Conservation (phyloP, 2,113 vertebrate species). For the Upupa epops region DNA sequence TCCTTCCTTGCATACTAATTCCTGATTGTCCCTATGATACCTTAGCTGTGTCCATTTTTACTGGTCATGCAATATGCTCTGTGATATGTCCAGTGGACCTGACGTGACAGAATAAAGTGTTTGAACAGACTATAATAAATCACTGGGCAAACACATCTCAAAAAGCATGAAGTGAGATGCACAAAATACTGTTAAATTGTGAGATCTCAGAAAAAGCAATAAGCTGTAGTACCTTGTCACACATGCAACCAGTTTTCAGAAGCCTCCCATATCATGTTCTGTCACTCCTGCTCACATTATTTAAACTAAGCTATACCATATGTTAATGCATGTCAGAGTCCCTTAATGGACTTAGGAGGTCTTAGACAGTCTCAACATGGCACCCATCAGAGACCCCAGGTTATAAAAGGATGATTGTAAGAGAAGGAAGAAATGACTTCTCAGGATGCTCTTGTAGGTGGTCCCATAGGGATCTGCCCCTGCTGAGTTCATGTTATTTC, state of each 20-base stretch:
- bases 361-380: background rate
- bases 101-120: background rate
- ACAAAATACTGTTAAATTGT: background rate
- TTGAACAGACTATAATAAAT: background rate
- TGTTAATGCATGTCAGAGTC: background rate
- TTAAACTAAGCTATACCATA: background rate
- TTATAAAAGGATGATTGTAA: background rate
- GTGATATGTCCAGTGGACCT: fast-evolving
- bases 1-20: background rate
- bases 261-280: background rate
- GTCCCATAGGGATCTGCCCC: background rate
- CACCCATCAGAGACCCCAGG: background rate
- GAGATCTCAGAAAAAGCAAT: background rate
- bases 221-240: background rate
- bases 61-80: background rate
- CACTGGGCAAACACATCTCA: background rate
- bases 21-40: background rate
- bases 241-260: background rate
- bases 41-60: background rate
- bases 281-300: background rate
- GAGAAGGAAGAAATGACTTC: background rate
- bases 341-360: background rate
- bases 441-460: background rate
- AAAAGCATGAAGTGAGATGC: background rate
- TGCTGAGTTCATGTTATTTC: fast-evolving